A percentile compares a stretch with the other conserved stretches of the same genome.
Evolutionary conservation across 2,888 invertebrate genomes (phyloP).

Genomic region (Rhogogaster chlorosoma): DNA sequence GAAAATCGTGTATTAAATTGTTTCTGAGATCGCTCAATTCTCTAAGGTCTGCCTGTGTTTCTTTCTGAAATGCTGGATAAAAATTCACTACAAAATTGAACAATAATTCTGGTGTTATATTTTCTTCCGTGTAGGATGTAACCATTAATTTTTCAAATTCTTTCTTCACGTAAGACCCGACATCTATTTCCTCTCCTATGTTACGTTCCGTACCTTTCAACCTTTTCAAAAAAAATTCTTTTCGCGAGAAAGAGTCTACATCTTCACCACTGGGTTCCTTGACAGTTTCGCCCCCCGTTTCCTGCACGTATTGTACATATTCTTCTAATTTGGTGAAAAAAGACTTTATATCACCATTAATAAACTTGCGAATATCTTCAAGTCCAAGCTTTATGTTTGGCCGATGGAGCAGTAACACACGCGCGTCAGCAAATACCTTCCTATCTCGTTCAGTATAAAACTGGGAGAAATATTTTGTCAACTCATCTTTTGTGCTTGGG

Average conservation of each 20-base stretch:
- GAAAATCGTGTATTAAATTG: neutral
- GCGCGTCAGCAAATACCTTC: neutral
- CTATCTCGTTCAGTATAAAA: neutral
- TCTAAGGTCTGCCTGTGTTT: neutral
- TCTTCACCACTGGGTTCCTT: too few species aligned
- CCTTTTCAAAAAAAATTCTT: too few species aligned
- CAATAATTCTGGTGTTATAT: neutral
- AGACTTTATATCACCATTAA: neutral
- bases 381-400: neutral
- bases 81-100: neutral
- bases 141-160: neutral
- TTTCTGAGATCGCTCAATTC: neutral
- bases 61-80: neutral
- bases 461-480: neutral
- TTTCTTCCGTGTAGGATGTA: neutral
- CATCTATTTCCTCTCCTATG: neutral
- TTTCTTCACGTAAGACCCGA: neutral
- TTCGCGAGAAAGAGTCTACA: too few species aligned
- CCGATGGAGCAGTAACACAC: neutral
- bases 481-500: rapidly evolving
- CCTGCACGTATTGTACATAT: neutral
- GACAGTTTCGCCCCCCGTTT: too few species aligned
- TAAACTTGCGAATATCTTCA: neutral
- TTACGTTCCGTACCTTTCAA: too few species aligned
- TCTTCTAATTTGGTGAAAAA: neutral